Percentiles rank a stretch among this genome's conserved stretches.
Evolutionary conservation across 1,140 invertebrate species (phyloP).

Genomic region (Lethrus apterus): DNA sequence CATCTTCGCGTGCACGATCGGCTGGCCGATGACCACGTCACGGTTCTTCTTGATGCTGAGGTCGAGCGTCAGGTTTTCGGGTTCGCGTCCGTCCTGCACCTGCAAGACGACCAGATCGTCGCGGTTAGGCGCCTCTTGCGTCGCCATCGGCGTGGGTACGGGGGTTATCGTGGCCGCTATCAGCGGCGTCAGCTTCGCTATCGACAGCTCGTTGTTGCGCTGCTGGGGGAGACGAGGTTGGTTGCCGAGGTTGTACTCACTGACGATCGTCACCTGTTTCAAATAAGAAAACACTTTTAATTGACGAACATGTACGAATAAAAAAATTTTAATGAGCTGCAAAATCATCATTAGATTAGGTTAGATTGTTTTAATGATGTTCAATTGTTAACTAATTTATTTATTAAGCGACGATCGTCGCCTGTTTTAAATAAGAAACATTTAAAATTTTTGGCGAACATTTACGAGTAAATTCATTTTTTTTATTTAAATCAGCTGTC

Average conservation of each 20-base stretch:
- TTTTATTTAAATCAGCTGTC: too few species aligned
- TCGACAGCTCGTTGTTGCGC: slow-evolving; percentile 39
- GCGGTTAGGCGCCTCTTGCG: slow-evolving; percentile 20
- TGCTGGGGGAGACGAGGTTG: slow-evolving; percentile 30
- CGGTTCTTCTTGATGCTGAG: slow-evolving; percentile 73
- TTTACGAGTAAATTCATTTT: too few species aligned
- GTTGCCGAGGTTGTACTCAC: slow-evolving; percentile 54
- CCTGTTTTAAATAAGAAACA: too few species aligned
- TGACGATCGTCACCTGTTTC: slow-evolving; percentile 42
- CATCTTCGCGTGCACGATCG: slow-evolving; percentile 43
- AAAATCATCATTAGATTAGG: too few species aligned
- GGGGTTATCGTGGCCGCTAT: slow-evolving; percentile 62
- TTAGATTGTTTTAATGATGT: too few species aligned
- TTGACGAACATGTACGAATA: too few species aligned
- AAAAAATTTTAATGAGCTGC: too few species aligned
- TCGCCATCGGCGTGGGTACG: slow-evolving; percentile 41
- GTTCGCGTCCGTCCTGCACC: slow-evolving; percentile 51
- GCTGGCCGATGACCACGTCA: slow-evolving; percentile 42
- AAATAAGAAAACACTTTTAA: slow-evolving; percentile 49
- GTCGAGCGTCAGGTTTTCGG: slow-evolving; percentile 58
- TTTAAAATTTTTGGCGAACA: too few species aligned
- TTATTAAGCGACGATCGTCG: too few species aligned
- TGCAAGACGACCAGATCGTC: slow-evolving; percentile 59
- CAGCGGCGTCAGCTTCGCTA: slow-evolving; percentile 42
- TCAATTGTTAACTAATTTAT: too few species aligned